These are phyloP conservation scores for Pimephales promelas DNA, from an alignment of 2,113 vertebrate genomes.

Conservation along the genomic window DNA sequence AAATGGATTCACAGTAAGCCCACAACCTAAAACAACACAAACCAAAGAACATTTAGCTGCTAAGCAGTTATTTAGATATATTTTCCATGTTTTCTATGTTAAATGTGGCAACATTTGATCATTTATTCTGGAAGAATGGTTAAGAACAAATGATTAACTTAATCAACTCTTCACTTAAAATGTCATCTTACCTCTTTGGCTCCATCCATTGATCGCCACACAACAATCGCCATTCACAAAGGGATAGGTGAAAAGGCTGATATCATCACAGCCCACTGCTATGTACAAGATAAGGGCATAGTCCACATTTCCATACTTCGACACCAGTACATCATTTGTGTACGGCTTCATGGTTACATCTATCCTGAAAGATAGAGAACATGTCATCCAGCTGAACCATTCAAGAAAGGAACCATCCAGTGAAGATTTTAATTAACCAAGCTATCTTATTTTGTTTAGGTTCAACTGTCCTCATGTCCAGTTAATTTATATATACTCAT, in stretches of 20 bases:
- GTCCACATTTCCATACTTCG: constrained; percentile 60
- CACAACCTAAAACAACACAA: constrained; percentile 65
- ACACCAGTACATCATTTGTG: constrained; percentile 63
- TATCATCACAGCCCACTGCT: constrained; percentile 63
- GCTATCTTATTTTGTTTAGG: no score
- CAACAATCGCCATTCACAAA: constrained; percentile 65
- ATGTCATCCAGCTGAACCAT: background rate
- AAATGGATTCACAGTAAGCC: constrained; percentile 19
- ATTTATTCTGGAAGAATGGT: background rate
- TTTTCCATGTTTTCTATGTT: background rate
- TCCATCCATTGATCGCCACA: constrained; percentile 66
- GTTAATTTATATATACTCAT: no score
- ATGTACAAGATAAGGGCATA: constrained; percentile 61
- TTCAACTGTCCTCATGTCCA: no score
- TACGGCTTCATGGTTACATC: constrained; percentile 38
- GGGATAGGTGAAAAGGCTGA: constrained; percentile 76
- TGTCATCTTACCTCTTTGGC: background rate
- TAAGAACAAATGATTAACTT: background rate
- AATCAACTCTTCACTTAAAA: background rate
- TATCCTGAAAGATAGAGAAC: constrained; percentile 56
- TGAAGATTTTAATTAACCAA: no score
- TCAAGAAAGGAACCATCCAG: background rate
- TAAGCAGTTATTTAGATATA: background rate
- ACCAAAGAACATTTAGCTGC: background rate
- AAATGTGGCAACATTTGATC: background rate